These are phyloP conservation scores for Sebastiscus albofasciatus DNA, from an alignment of 2,797 vertebrate genomes.

Conservation along the genomic window DNA sequence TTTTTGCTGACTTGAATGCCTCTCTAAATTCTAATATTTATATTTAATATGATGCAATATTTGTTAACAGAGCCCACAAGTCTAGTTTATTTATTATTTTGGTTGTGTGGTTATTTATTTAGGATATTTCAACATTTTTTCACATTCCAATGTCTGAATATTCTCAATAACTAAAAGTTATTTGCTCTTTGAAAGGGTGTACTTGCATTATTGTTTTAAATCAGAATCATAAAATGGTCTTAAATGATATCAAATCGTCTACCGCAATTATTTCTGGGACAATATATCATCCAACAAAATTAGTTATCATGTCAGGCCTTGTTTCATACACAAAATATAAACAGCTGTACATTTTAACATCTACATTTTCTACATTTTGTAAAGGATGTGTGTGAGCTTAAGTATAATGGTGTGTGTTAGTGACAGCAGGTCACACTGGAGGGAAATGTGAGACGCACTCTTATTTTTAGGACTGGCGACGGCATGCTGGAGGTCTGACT, in stretches of 20 bases:
- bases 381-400: neutral
- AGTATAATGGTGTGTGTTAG: neutral
- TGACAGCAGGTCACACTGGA: neutral
- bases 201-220: neutral
- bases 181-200: neutral
- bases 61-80: neutral
- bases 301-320: neutral
- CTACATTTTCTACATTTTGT: neutral
- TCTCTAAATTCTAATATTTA: too few relatives aligned
- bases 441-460: neutral
- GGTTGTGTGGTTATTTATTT: neutral
- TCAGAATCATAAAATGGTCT: neutral
- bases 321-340: neutral
- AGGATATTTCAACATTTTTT: neutral
- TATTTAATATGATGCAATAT: too few relatives aligned
- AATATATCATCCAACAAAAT: neutral
- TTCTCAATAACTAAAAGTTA: neutral
- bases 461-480: conserved; percentile 20
- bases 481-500: neutral
- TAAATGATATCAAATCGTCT: neutral
- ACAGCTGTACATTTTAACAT: neutral
- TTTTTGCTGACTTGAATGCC: too few relatives aligned
- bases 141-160: neutral
- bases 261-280: neutral
- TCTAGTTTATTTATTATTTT: neutral